Conservation (phyloP, 30 jellyfish, hydroid and myxozoan genomes). For the Aurelia sp. region DNA sequence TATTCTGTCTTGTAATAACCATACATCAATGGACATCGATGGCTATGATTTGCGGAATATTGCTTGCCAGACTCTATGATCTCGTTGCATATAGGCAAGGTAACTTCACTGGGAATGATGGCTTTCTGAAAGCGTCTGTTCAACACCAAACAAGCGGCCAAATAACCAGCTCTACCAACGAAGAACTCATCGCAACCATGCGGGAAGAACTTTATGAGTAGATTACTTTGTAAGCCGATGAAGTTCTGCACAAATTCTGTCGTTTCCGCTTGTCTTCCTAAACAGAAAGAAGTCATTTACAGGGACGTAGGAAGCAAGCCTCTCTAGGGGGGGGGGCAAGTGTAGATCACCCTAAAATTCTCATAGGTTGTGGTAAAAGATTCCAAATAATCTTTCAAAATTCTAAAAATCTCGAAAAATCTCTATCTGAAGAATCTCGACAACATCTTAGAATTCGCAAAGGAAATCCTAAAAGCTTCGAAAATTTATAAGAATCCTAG, state of each 20-base stretch:
- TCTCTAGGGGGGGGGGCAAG: too few species aligned
- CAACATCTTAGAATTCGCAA: too few species aligned
- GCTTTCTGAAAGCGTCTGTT: conserved; percentile 71
- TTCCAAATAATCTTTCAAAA: too few species aligned
- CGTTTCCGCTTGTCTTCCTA: conserved; percentile 83
- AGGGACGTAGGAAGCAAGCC: too few species aligned
- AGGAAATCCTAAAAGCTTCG: too few species aligned
- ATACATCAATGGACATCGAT: conserved; percentile 90
- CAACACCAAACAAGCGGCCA: conserved; percentile 82
- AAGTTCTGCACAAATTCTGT: conserved; percentile 85
- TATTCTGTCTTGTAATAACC: conserved; percentile 83
- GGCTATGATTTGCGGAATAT: conserved; percentile 60
- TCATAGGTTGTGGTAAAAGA: too few species aligned
- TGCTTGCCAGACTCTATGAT: conserved; percentile 92
- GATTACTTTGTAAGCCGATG: conserved; percentile 62
- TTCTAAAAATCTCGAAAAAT: too few species aligned
- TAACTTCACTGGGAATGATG: conserved; percentile 73
- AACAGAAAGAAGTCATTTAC: too few species aligned
- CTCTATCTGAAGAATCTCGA: too few species aligned
- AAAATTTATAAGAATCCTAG: too few species aligned
- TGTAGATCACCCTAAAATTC: too few species aligned
- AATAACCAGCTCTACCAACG: conserved; percentile 98
- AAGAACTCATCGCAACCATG: conserved; percentile 97
- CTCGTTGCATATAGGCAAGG: conserved; percentile 79
- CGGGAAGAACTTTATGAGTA: conserved; percentile 77